Evolutionary conservation across 2,888 invertebrate genomes (phyloP), one percentile per base, ranked within the genome.

Genomic region (Athalia rosae): DNA sequence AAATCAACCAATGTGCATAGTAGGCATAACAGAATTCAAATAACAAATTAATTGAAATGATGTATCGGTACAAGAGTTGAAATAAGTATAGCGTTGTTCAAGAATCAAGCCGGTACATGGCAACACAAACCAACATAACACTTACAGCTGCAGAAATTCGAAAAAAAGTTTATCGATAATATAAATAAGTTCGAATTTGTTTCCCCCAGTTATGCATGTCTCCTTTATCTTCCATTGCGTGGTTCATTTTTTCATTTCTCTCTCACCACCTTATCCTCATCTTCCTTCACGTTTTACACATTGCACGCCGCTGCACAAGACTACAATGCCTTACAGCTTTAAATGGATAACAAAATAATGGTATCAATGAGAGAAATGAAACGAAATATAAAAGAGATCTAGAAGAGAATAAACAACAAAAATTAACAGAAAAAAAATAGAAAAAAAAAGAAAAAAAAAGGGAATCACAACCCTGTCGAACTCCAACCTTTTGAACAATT

Each of bases 231-330:
- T 62, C 5, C 43, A 47, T 64, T 47, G 5, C 47, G 45, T 48
- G 9, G n/a, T 53, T 50, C 9, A 5, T 28, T 43, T 74, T 48
- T 9, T 73, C 74, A 48, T 58, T 71, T 64, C 58, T 76, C 69
- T 61, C 7, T 76, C 53, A 56, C 67, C 64, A 62, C 59, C 64
- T 77, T 79, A 45, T 71, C 45, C 56, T 66, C 45, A 45, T 76
- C n/a, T 76, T 66, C 53, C 7, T 47, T 53, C 15, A 76, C n/a
- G 45, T 58, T 58, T 45, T 58, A 71, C 50, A 71, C 56, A 71
- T 58, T 58, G 71, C 58, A 71, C 58, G 56, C 71, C 71, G 71
- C 71, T 71, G 71, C 71, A 71, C 71, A 58, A 71, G 71, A 71
- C 71, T 71, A 71, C 45, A 71, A 71, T 71, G 71, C 56, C 71